Conservation (phyloP, 2,113 vertebrate genomes). For the Delphinus delphis region DNA sequence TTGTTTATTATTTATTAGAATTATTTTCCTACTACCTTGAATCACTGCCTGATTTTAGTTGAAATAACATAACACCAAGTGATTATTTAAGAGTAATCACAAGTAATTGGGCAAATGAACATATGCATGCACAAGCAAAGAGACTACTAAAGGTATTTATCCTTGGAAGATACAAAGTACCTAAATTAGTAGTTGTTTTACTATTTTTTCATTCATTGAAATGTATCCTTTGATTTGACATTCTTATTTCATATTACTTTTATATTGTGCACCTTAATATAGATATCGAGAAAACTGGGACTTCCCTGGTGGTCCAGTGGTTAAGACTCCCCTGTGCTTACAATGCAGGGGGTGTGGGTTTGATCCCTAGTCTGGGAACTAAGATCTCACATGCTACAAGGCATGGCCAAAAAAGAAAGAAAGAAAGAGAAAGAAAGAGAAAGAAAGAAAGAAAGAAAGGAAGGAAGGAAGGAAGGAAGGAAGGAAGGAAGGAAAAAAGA, state of each 20-base stretch:
- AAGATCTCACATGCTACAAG: too few relatives aligned
- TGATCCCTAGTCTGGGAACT: too few relatives aligned
- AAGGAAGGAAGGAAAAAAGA: too few relatives aligned
- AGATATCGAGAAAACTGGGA: neutral
- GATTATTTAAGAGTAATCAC: conserved; percentile 28
- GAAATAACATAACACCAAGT: conserved; percentile 26
- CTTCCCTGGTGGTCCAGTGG: too few relatives aligned
- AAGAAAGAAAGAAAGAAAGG: fast-evolving
- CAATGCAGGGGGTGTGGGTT: too few relatives aligned
- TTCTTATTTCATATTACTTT: neutral
- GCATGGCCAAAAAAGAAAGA: too few relatives aligned
- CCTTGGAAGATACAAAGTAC: neutral
- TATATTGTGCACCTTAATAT: neutral
- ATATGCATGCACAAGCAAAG: neutral
- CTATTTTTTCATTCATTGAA: neutral
- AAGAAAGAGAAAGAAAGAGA: too few relatives aligned
- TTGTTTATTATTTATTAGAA: neutral
- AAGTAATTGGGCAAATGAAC: neutral
- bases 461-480: fast-evolving
- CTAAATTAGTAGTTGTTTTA: neutral
- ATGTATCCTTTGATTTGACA: neutral
- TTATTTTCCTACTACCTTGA: neutral
- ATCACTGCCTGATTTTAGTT: neutral
- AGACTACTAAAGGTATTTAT: neutral
- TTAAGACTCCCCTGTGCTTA: too few relatives aligned